Evolutionary conservation across 2,888 invertebrate species (phyloP).

Genomic region (Oligia fasciuncula): DNA sequence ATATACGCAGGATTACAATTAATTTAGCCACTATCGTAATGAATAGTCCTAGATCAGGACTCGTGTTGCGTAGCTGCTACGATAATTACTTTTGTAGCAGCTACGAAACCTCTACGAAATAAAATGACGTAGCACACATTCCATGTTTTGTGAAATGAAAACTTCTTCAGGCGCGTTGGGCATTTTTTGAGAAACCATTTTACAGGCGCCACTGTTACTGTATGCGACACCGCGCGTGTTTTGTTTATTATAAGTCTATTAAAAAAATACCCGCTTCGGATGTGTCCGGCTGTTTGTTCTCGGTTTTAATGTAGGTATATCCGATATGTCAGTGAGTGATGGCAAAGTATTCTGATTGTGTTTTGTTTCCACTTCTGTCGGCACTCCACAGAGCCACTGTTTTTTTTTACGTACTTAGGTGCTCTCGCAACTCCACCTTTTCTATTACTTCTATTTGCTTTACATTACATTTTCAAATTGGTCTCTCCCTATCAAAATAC

Average conservation of each 20-base stretch:
- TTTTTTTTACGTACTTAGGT: neutral
- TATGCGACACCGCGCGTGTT: too few relatives aligned
- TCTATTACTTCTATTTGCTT: constrained; percentile 37
- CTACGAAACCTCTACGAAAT: constrained; percentile 10
- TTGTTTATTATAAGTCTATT: too few relatives aligned
- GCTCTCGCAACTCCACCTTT: neutral
- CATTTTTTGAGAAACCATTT: too few relatives aligned
- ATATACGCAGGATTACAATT: neutral
- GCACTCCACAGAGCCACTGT: too few relatives aligned
- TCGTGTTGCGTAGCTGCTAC: neutral
- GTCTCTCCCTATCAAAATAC: constrained; percentile 27
- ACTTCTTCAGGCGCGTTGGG: too few relatives aligned
- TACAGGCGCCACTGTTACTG: too few relatives aligned
- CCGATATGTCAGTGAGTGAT: too few relatives aligned
- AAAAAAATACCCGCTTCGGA: too few relatives aligned
- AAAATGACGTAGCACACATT: neutral
- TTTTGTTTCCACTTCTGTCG: too few relatives aligned
- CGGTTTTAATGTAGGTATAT: too few relatives aligned
- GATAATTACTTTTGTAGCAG: neutral
- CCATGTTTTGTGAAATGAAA: neutral
- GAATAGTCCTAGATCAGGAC: neutral
- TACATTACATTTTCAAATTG: constrained; percentile 43
- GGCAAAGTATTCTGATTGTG: too few relatives aligned
- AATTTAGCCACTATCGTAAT: neutral
- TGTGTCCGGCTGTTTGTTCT: too few relatives aligned